A percentile compares a stretch with the other conserved stretches of the same genome.
phyloP scores from a whole-genome alignment of 2,113 vertebrate genomes.

The Haemorhous mexicanus region DNA sequence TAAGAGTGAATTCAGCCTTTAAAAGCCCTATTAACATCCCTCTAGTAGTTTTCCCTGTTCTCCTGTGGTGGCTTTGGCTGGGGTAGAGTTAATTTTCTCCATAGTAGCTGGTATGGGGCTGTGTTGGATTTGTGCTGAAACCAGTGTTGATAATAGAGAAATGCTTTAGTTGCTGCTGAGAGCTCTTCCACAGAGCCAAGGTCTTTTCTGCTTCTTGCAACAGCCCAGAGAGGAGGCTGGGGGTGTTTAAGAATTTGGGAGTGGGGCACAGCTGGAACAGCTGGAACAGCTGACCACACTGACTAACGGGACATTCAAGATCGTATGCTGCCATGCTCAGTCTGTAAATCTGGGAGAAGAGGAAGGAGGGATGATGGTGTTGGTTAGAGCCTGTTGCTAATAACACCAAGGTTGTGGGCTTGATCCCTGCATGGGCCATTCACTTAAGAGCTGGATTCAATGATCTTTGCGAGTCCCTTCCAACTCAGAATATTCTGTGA shows the following conservation, averaged over 20 bases:
- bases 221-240: not conserved
- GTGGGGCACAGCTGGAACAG: not conserved
- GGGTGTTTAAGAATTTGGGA: not conserved
- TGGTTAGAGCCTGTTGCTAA: not conserved
- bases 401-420: not conserved
- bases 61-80: not conserved
- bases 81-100: not conserved
- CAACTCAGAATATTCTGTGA: not conserved
- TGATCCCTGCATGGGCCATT: not conserved
- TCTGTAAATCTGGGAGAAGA: not conserved
- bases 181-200: not conserved
- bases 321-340: too few species aligned
- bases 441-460: not conserved
- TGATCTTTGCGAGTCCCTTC: not conserved
- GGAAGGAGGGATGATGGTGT: not conserved
- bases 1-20: not conserved
- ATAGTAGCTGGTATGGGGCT: not conserved
- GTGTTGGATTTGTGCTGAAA: not conserved
- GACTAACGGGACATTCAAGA: not conserved
- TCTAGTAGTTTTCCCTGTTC: not conserved
- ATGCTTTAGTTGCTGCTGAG: not conserved
- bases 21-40: not conserved
- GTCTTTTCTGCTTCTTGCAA: not conserved
- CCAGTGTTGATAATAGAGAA: not conserved
- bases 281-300: not conserved